Evolutionary conservation across 2,113 vertebrate genomes (phyloP).

Genomic region (Piaya cayana): DNA sequence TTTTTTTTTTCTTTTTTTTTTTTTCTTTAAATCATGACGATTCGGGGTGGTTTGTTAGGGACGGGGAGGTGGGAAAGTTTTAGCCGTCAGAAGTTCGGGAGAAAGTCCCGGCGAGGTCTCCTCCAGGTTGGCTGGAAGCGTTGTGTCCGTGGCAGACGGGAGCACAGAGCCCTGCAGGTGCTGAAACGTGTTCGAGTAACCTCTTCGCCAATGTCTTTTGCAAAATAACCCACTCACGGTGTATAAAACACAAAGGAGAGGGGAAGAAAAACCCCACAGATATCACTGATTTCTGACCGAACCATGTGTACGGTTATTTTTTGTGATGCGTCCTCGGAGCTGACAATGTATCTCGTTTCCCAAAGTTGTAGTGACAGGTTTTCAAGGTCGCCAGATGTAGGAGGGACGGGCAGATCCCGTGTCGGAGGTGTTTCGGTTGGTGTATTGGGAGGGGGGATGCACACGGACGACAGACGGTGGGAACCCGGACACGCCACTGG

Average conservation of each 20-base stretch:
- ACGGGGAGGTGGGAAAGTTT: neutral
- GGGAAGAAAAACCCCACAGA: neutral
- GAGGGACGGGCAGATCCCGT: neutral
- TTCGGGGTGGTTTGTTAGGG: neutral
- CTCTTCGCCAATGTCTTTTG: neutral
- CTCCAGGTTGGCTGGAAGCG: neutral
- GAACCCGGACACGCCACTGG: neutral
- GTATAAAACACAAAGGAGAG: neutral
- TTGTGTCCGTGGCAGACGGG: neutral
- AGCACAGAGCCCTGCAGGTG: neutral
- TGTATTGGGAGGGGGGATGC: neutral
- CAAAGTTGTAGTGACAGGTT: constrained; percentile 16
- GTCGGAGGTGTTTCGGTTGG: neutral
- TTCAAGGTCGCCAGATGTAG: neutral
- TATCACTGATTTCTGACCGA: neutral
- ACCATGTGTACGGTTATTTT: neutral
- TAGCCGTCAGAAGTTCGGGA: neutral
- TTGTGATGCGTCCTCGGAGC: neutral
- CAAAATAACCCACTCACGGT: neutral
- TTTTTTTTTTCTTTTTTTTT: no score
- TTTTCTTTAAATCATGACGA: neutral
- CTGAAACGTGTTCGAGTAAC: neutral
- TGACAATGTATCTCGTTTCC: neutral
- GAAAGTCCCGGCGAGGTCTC: neutral
- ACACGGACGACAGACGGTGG: neutral